phyloP scores from a whole-genome alignment of 2,113 vertebrate species.

The Oostethus manadensis region DNA sequence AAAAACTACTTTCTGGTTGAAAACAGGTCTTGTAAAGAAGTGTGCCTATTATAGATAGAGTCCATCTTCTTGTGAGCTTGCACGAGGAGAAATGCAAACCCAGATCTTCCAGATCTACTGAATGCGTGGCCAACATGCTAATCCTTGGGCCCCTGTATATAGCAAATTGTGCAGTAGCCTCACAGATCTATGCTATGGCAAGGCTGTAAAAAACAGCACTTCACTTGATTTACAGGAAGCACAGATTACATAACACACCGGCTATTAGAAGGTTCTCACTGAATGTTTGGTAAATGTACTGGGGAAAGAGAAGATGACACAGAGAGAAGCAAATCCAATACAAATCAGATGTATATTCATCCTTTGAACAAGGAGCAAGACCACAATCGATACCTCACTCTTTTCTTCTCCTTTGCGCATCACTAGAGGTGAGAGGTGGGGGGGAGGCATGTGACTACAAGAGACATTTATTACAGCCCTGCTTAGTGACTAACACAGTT shows the following conservation, averaged over 20 bases:
- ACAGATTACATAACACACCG: slow-evolving; percentile 49
- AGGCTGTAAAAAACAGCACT: slow-evolving; percentile 24
- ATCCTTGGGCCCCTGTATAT: too few relatives aligned
- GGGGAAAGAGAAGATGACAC: slow-evolving; percentile 15
- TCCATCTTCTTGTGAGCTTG: too few relatives aligned
- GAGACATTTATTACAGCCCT: slow-evolving; percentile 50
- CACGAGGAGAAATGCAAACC: too few relatives aligned
- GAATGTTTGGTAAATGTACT: slow-evolving; percentile 13
- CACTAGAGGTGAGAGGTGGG: slow-evolving; percentile 14
- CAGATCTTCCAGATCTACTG: too few relatives aligned
- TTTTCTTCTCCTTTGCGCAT: slow-evolving; percentile 30
- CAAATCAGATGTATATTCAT: slow-evolving; percentile 47
- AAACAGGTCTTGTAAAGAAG: too few relatives aligned
- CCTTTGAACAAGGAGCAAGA: slow-evolving; percentile 50
- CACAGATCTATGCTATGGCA: not conserved
- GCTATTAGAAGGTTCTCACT: slow-evolving; percentile 43
- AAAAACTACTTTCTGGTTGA: too few relatives aligned
- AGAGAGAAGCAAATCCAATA: slow-evolving; percentile 31
- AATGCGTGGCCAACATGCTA: too few relatives aligned
- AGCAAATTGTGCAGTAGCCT: not conserved
- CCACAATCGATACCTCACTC: slow-evolving; percentile 45
- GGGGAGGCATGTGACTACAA: slow-evolving; percentile 29
- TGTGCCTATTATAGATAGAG: too few relatives aligned
- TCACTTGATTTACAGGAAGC: slow-evolving; percentile 38
- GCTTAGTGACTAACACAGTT: slow-evolving; percentile 34